Percentiles rank a stretch among this genome's conserved stretches.
phyloP scores from a whole-genome alignment of 2,888 invertebrate species.

The Lacanobia oleracea region DNA sequence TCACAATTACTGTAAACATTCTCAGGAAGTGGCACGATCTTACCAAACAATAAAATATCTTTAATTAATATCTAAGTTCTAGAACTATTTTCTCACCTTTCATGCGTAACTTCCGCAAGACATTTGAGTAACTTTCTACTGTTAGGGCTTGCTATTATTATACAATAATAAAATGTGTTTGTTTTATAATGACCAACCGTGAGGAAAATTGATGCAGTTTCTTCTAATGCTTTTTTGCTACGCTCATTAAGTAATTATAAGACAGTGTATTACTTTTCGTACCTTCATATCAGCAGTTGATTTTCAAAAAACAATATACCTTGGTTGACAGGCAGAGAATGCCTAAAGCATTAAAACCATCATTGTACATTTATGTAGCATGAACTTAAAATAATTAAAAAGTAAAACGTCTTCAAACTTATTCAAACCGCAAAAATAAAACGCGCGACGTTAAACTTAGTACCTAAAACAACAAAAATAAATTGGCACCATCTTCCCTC shows the following conservation, averaged over 20 bases:
- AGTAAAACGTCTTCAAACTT: too few species aligned
- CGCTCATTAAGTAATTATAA: conserved; percentile 20
- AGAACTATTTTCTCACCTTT: conserved; percentile 58
- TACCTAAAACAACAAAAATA: neutral
- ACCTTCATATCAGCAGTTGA: neutral
- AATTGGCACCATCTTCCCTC: neutral
- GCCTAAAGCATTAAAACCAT: too few species aligned
- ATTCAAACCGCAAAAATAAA: neutral
- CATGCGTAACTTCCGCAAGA: conserved; percentile 50
- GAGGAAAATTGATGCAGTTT: conserved; percentile 33
- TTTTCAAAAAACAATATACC: neutral
- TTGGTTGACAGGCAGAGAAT: too few species aligned
- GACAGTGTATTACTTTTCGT: conserved; percentile 1
- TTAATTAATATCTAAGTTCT: conserved; percentile 19
- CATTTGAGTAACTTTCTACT: conserved; percentile 60
- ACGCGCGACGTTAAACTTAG: too few species aligned
- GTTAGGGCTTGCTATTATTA: conserved; percentile 27
- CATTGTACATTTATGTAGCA: too few species aligned
- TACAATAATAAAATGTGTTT: conserved; percentile 14
- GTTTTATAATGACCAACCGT: conserved; percentile 22
- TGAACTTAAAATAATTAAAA: too few species aligned
- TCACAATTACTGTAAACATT: conserved; percentile 46
- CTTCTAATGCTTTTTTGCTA: neutral
- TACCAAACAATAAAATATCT: conserved; percentile 50
- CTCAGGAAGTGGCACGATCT: conserved; percentile 51